Evolutionary conservation across 2,888 invertebrate species (phyloP).

Genomic region (Drosophila phalerata): DNA sequence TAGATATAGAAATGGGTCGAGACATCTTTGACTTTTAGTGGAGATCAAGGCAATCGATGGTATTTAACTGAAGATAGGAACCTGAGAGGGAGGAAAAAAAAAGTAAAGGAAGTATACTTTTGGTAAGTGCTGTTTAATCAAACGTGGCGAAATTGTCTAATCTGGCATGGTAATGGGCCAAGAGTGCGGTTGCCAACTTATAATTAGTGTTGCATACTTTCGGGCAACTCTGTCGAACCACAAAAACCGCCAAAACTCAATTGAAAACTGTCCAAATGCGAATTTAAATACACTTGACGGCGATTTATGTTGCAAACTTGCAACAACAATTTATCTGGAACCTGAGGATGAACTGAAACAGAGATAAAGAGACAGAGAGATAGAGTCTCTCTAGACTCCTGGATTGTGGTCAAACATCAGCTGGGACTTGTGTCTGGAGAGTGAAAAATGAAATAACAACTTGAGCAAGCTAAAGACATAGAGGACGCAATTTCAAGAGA

Average conservation of each 20-base stretch:
- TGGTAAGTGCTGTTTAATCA: constrained; percentile 64
- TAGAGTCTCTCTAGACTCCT: not conserved
- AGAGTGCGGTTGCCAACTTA: constrained; percentile 40
- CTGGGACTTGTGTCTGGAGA: constrained; percentile 56
- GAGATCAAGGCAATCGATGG: constrained; percentile 26
- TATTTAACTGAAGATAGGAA: constrained; percentile 38
- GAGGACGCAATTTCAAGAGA: constrained; percentile 29
- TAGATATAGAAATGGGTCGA: constrained; percentile 36
- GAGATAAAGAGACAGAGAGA: not conserved
- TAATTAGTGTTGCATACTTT: constrained; percentile 66
- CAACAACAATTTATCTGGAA: constrained; percentile 47
- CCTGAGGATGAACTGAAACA: constrained; percentile 4
- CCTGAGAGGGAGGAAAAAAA: not conserved
- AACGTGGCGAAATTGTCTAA: constrained; percentile 53
- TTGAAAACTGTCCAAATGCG: constrained; percentile 66
- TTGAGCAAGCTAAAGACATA: constrained; percentile 52
- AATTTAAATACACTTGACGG: constrained; percentile 72
- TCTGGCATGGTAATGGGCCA: constrained; percentile 42
- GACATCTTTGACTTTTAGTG: constrained; percentile 45
- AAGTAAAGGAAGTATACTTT: not conserved
- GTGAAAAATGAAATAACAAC: constrained; percentile 76
- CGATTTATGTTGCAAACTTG: constrained; percentile 70
- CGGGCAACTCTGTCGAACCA: not conserved
- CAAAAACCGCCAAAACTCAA: constrained; percentile 51
- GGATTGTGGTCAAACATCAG: constrained; percentile 71